Evolutionary conservation across 1,140 invertebrate genomes (phyloP).

Genomic region (Drosophila santomea): DNA sequence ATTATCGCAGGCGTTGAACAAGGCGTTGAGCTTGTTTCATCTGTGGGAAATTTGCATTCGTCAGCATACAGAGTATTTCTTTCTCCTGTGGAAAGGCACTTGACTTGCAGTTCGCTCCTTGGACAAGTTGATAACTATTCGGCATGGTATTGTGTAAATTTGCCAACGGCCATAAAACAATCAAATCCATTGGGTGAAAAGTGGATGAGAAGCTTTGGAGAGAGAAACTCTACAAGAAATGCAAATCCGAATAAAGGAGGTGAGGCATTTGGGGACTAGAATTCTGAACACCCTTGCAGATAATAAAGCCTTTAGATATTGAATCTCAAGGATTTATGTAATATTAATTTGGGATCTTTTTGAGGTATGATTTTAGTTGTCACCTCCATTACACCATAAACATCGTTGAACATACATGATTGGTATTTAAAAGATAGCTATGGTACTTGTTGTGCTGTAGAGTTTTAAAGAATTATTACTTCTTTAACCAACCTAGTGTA

Average conservation of each 20-base stretch:
- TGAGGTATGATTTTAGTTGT: no score
- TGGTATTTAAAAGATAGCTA: no score
- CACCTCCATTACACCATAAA: no score
- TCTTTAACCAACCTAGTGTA: not conserved
- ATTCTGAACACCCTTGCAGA: conserved; percentile 7
- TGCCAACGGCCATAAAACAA: conserved; percentile 68
- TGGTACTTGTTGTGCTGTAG: no score
- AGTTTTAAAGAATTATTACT: not conserved
- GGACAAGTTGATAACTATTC: conserved; percentile 68
- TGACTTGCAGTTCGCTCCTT: conserved; percentile 51
- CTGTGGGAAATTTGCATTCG: conserved; percentile 31
- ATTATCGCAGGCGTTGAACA: conserved; percentile 43
- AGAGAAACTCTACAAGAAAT: conserved; percentile 37
- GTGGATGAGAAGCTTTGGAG: conserved; percentile 26
- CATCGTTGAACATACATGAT: no score
- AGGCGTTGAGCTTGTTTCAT: conserved; percentile 33
- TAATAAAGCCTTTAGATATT: not conserved
- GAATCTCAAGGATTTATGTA: not conserved
- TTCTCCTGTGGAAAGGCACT: conserved; percentile 54
- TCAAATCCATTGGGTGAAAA: conserved; percentile 64
- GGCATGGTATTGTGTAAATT: conserved; percentile 65
- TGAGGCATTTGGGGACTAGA: not conserved
- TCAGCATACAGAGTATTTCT: conserved; percentile 4
- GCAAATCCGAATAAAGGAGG: conserved; percentile 51
- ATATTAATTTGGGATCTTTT: no score